Percentiles rank a stretch among this genome's conserved stretches.
Evolutionary conservation across 2,888 invertebrate genomes (phyloP).

Genomic region (Heliconius hortense): DNA sequence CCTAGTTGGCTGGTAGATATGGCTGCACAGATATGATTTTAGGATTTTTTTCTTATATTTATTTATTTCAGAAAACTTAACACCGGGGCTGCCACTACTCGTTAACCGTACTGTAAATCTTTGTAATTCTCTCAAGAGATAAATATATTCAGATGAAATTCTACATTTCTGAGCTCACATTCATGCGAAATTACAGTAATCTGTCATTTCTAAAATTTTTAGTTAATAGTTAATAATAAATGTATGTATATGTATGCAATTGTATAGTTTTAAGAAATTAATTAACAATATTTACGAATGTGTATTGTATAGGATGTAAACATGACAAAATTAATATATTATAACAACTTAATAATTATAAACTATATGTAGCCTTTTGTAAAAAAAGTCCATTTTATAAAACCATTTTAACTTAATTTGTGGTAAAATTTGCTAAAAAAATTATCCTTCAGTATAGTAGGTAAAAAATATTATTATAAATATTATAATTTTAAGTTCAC

Average conservation of each 20-base stretch:
- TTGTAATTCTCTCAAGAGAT: neutral
- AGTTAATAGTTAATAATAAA: neutral
- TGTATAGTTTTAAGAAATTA: constrained; percentile 12
- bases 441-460: too few species aligned
- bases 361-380: constrained; percentile 3
- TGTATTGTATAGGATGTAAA: constrained; percentile 23
- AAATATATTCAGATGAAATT: neutral
- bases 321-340: constrained; percentile 33
- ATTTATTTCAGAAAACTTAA: neutral
- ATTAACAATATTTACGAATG: constrained; percentile 19
- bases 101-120: neutral
- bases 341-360: neutral
- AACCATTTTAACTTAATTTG: too few species aligned
- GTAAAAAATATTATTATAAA: too few species aligned
- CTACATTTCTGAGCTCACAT: neutral
- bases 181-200: neutral
- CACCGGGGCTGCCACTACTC: neutral
- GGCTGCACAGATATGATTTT: too few species aligned
- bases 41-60: too few species aligned
- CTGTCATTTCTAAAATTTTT: neutral
- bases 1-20: neutral
- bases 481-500: neutral
- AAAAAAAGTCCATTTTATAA: neutral
- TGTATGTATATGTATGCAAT: neutral
- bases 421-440: too few species aligned